Conservation (phyloP, 2,113 vertebrate species). For the Sapajus apella region DNA sequence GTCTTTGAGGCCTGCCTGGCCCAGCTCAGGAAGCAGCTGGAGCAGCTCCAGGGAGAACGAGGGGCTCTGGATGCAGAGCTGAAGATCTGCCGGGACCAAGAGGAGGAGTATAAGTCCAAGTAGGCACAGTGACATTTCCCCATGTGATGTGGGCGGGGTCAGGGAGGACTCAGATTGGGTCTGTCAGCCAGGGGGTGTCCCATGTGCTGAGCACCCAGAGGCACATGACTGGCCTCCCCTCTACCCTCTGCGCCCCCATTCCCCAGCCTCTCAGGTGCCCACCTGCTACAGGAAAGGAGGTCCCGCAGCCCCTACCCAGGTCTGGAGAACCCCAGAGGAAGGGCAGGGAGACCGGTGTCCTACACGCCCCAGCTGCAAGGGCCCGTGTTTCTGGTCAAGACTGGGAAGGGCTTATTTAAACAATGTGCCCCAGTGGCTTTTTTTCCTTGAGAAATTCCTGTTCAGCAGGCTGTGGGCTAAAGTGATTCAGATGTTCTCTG, state of each 20-base stretch:
- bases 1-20: conserved; percentile 88
- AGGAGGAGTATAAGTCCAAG: conserved; percentile 93
- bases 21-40: conserved; percentile 86
- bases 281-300: background rate
- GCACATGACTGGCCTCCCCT: background rate
- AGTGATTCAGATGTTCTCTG: conserved; percentile 68
- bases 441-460: conserved; percentile 64
- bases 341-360: background rate
- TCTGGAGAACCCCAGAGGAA: background rate
- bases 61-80: conserved; percentile 86
- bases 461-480: conserved; percentile 57
- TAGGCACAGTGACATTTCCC: conserved; percentile 69
- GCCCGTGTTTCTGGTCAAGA: background rate
- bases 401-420: conserved; percentile 40
- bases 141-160: background rate
- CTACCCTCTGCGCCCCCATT: background rate
- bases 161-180: background rate
- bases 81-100: conserved; percentile 84
- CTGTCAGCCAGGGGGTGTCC: background rate
- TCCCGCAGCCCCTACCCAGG: background rate
- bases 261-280: background rate
- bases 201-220: background rate
- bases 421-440: background rate
- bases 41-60: conserved; percentile 86
- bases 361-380: background rate